Base-by-base conservation (phyloP, 2,888 invertebrate genomes). In the Steinernema scapterisci region DNA sequence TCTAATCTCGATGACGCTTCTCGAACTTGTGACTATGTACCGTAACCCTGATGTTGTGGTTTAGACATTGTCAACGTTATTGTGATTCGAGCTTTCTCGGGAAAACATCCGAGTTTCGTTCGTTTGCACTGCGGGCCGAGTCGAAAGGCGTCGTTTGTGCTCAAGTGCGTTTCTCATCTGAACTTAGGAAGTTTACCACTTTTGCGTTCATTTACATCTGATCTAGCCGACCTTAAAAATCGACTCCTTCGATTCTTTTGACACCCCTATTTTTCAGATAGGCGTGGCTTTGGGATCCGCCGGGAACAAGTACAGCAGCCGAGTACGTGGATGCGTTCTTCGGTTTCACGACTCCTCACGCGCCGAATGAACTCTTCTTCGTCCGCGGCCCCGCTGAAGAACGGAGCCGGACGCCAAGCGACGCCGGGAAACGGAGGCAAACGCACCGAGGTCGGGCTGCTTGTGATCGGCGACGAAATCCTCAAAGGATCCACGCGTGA, bases 391-490 rank as follows among this genome's bases (percentile, higher is more conserved):
- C 13, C 54, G 21, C 48, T 48, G 48, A 13, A n/a, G 48, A 48
- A 48, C 2, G 48, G 13, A 2, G 19, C n/a, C 13, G 16, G 48
- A 16, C 19, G n/a, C 5, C 16, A 48, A 3, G 54, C 54, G 23
- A 54, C 6, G 25, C 48, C 48, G 13, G 16, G 13, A 3, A 54
- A 54, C 54, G 54, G 54, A 11, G 21, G 23, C 21, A 16, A 21
- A 23, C 54, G 54, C 6, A 54, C 54, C 5, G 54, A 54, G 25
- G 21, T 21, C 25, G 54, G 54, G 13, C 25, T 54, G 23, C 16
- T 54, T 13, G 92, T 93, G 70, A 92, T 93, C 84, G 93, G 93
- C n/a, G 92, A 93, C 89, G 93, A 93, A 88, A 92, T 93, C 79
- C 88, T 93, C 31, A 92, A 92, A 86, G 93, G 92, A 1, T 91